Evolutionary conservation across 2,888 invertebrate species (phyloP), one percentile per base, ranked within the genome.

Genomic region (Tuta absoluta): DNA sequence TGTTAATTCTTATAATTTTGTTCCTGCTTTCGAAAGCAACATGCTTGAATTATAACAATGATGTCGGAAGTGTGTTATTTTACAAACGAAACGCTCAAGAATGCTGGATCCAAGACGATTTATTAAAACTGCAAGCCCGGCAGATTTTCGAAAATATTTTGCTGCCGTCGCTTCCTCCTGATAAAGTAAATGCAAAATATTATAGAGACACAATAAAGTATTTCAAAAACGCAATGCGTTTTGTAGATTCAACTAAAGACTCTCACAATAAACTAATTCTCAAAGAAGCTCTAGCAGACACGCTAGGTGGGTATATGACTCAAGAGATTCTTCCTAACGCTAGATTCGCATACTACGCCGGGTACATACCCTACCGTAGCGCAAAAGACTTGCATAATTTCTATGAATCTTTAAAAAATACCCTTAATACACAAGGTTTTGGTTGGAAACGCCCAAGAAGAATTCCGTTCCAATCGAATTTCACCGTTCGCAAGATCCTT

Each of bases 341-440:
- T 38, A 78, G 89, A 68, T 86, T 89, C 69, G 87, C 89, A 7
- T 91, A 85, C 65, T 91, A 91, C 63, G 90, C 90, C 7, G 91
- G 91, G 1, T 88, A 86, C 66, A 76, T 90, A n/a, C 81, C 87
- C 0, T 86, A 84, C 64, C 80, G 72, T 71, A 75, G 75, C 61
- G 87, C 80, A 19, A 78, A 76, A 71, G 72, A 82, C 57, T 63
- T 89, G 14, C 86, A 90, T 63, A 78, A 84, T 28, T 83, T 86
- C 62, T 85, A 77, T 37, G 82, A 85, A 1, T 73, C 75, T 12
- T 71, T 87, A 49, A 88, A 88, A 71, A 48, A 63, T 1, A 68
- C 68, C 59, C 71, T 91, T 58, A 91, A 91, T 62, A 89, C 90
- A 0, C 84, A 83, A 74, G 91, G 91, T 2, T 65, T 81, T 51